Base-by-base conservation (phyloP, 1,140 invertebrate genomes). In the Drosophila mauritiana region DNA sequence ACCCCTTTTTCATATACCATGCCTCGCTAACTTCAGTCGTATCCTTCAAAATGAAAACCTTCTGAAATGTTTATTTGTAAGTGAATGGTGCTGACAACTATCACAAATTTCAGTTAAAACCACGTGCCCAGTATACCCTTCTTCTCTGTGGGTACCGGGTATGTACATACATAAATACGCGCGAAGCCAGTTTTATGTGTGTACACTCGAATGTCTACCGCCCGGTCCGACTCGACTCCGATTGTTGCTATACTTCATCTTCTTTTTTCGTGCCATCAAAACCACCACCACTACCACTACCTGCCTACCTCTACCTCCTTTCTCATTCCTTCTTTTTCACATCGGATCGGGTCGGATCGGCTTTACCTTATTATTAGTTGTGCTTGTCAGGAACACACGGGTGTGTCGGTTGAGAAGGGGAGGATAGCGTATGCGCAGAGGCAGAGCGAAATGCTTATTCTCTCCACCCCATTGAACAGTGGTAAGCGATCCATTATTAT, bases 321-420 rank as follows among this genome's bases (percentile, higher is more conserved):
- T 64, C 45, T 8, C 15, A n/a, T n/a, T 61, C 22, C 27, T 52
- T 43, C 51, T 17, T 42, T n/a, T 43, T 51, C 22, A 27, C 43
- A 34, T 48, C 49, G 36, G 51, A 73, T 70, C 49, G 43, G 51
- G 70, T 70, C 69, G 69, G 69, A 72, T 76, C 75, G 70, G 83
- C 83, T 88, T 88, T 81, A 82, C 80, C 75, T 88, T 86, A 86
- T 86, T 86, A 82, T 86, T 86, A 88, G 83, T 88, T 86, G 63
- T 88, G 78, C 52, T 73, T 88, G 74, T 88, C 58, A 70, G 61
- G 53, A 63, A 70, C 82, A 81, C 65, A 48, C 65, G 78, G 78
- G 45, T 68, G 43, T 15, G 40, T 48, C 62, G 31, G 31, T 31
- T 27, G 22, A n/a, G 48, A 25, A 42, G 36, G 64, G 15, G 12